phyloP scores from a whole-genome alignment of 2,797 vertebrate species.

The Sebastiscus albofasciatus region DNA sequence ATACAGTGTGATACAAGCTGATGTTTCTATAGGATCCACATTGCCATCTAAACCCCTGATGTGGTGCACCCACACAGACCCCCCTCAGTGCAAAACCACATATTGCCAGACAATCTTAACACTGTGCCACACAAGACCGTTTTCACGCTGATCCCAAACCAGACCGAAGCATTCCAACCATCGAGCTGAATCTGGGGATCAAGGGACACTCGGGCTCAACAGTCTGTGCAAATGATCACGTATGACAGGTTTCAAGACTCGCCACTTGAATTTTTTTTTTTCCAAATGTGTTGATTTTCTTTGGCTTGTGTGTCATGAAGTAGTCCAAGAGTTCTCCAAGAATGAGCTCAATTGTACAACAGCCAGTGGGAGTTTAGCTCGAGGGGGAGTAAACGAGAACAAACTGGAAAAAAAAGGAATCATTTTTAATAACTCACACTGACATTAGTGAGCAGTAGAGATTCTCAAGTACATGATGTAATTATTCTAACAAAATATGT shows the following conservation, averaged over 20 bases:
- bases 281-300: conserved; percentile 44
- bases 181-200: not conserved
- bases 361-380: conserved; percentile 46
- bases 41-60: not conserved
- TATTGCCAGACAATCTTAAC: not conserved
- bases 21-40: not conserved
- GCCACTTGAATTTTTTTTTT: not conserved
- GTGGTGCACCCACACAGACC: conserved; percentile 2
- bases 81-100: not conserved
- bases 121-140: not conserved
- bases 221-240: conserved; percentile 28
- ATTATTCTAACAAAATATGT: conserved; percentile 29
- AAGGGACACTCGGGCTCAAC: conserved; percentile 1
- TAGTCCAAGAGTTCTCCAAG: conserved; percentile 31
- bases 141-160: not conserved
- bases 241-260: conserved; percentile 34
- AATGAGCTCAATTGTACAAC: conserved; percentile 47
- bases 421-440: conserved; percentile 18
- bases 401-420: conserved; percentile 19
- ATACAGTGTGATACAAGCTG: not conserved
- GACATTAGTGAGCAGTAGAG: conserved; percentile 3
- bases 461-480: conserved; percentile 30
- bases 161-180: conserved; percentile 10
- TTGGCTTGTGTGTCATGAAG: conserved; percentile 35
- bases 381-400: conserved; percentile 22